Evolutionary conservation across 2,113 vertebrate genomes (phyloP).

Genomic region (cattle (Bos taurus)): DNA sequence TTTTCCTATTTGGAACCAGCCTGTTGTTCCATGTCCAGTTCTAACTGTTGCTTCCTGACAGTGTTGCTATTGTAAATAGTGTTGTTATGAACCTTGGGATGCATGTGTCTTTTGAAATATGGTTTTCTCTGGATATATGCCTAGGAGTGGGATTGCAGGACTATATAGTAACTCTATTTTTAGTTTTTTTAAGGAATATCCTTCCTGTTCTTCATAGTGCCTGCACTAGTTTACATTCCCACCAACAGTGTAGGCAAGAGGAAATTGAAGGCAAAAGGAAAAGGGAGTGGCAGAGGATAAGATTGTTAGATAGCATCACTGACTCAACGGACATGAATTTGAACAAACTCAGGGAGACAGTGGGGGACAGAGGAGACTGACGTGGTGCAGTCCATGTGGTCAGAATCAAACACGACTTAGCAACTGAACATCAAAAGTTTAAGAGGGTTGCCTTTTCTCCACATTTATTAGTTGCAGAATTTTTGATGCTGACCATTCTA

Average conservation of each 20-base stretch:
- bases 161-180: background rate
- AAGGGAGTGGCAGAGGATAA: background rate
- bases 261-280: background rate
- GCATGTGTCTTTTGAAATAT: background rate
- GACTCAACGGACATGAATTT: background rate
- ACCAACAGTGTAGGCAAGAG: background rate
- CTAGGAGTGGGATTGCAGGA: background rate
- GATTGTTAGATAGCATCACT: background rate
- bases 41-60: background rate
- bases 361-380: background rate
- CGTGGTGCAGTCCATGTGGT: background rate
- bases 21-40: no score
- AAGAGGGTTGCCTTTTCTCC: background rate
- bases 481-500: background rate
- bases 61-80: background rate
- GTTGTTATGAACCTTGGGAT: background rate
- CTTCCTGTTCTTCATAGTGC: background rate
- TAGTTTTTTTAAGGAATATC: background rate
- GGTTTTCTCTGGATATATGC: background rate
- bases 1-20: no score
- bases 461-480: background rate
- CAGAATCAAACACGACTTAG: background rate
- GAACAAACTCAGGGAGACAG: background rate
- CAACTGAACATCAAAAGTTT: background rate
- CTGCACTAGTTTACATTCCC: background rate